These are phyloP conservation scores for Ceratina japonica DNA, from an alignment of 1,140 invertebrate species.

Conservation along the genomic window DNA sequence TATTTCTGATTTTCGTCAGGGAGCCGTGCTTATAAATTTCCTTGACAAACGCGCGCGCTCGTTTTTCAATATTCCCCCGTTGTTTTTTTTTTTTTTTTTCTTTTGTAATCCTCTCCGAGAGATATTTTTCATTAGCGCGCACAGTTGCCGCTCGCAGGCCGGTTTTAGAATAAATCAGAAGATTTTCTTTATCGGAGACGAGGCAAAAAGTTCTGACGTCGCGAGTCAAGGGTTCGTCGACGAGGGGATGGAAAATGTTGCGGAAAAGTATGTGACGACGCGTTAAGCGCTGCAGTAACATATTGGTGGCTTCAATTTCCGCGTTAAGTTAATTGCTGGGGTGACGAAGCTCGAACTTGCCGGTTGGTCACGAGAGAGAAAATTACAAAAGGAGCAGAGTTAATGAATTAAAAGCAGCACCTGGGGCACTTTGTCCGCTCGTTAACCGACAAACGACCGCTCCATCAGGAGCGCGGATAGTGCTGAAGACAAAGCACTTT, in stretches of 20 bases:
- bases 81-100: background rate
- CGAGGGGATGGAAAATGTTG: background rate
- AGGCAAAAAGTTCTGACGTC: too few species aligned
- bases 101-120: too few species aligned
- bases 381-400: constrained; percentile 26
- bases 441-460: constrained; percentile 20
- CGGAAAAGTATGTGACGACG: background rate
- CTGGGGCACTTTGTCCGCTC: constrained; percentile 6
- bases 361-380: background rate
- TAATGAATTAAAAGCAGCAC: constrained; percentile 36
- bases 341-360: constrained; percentile 12
- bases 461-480: background rate
- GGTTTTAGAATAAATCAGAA: too few species aligned
- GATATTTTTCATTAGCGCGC: constrained; percentile 20
- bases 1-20: background rate
- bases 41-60: constrained; percentile 15
- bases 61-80: constrained; percentile 17
- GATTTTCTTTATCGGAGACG: background rate
- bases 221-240: too few species aligned
- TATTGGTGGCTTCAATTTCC: constrained; percentile 27
- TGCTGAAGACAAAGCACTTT: background rate
- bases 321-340: constrained; percentile 35
- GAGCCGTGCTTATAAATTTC: constrained; percentile 17
- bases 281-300: background rate
- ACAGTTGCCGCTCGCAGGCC: too few species aligned